These are phyloP conservation scores for Taenioides sp. DNA, from an alignment of 2,797 vertebrate species.

Conservation along the genomic window DNA sequence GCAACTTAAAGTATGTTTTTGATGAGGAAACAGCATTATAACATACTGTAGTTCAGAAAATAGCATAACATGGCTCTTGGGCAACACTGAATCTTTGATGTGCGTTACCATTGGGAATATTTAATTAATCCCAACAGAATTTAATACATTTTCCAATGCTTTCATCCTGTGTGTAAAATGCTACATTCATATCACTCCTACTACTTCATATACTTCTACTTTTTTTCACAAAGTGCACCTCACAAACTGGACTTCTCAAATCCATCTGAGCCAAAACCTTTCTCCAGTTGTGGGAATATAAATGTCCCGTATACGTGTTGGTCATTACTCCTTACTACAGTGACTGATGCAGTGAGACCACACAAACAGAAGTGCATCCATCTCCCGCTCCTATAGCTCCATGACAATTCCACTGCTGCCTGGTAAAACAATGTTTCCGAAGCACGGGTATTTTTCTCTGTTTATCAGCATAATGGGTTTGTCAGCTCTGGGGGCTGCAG, in stretches of 20 bases:
- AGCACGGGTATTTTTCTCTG: not conserved
- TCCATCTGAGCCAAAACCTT: not conserved
- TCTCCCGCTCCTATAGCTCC: slow-evolving; percentile 30
- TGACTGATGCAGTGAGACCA: slow-evolving; percentile 18
- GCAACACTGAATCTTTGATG: too few relatives aligned
- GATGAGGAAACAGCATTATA: too few relatives aligned
- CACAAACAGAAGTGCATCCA: slow-evolving; percentile 22
- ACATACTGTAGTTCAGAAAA: too few relatives aligned
- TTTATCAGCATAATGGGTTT: not conserved
- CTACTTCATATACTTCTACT: not conserved
- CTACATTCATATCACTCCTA: slow-evolving; percentile 1
- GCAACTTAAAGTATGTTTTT: too few relatives aligned
- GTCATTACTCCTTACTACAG: slow-evolving; percentile 21
- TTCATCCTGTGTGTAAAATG: not conserved
- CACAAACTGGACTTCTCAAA: not conserved
- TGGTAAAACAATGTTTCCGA: slow-evolving; percentile 2
- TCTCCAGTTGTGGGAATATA: slow-evolving; percentile 9
- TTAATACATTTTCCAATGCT: not conserved
- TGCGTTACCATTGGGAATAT: too few relatives aligned
- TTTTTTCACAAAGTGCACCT: slow-evolving; percentile 1
- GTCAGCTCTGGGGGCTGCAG: not conserved
- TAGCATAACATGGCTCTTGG: too few relatives aligned
- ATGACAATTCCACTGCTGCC: slow-evolving; percentile 20
- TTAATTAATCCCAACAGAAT: slow-evolving; percentile 6
- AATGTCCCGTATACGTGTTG: slow-evolving; percentile 8